Evolutionary conservation across 2,113 vertebrate genomes (phyloP).

Genomic region (Protobothrops mucrosquamatus): DNA sequence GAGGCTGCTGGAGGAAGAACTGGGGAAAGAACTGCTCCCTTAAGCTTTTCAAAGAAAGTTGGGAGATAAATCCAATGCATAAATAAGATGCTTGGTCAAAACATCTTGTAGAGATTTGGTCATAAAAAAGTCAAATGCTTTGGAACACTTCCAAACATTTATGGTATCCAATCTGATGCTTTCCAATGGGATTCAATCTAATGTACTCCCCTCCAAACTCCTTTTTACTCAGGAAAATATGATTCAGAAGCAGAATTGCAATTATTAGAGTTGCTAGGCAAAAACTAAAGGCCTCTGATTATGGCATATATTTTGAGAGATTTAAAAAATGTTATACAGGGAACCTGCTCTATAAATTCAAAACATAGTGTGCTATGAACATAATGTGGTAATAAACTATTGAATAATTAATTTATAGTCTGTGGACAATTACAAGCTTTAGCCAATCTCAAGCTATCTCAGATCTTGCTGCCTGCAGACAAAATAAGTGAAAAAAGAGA

Average conservation of each 20-base stretch:
- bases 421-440: background rate
- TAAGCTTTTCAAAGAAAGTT: background rate
- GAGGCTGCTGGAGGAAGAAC: background rate
- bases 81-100: background rate
- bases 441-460: background rate
- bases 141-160: background rate
- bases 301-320: background rate
- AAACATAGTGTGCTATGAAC: background rate
- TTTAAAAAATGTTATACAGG: background rate
- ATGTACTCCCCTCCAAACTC: background rate
- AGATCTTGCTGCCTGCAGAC: background rate
- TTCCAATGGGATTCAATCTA: background rate
- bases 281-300: background rate
- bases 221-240: background rate
- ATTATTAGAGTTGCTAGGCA: background rate
- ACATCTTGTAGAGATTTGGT: background rate
- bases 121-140: background rate
- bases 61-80: background rate
- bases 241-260: background rate
- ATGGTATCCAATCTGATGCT: background rate
- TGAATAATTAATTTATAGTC: background rate
- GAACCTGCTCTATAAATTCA: background rate
- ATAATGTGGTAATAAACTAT: background rate
- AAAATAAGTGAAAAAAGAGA: background rate
- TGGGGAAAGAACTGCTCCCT: background rate